These are phyloP conservation scores for Epizoanthus illoricatus DNA, from an alignment of 92 coral and sea anemone species.

Conservation along the genomic window DNA sequence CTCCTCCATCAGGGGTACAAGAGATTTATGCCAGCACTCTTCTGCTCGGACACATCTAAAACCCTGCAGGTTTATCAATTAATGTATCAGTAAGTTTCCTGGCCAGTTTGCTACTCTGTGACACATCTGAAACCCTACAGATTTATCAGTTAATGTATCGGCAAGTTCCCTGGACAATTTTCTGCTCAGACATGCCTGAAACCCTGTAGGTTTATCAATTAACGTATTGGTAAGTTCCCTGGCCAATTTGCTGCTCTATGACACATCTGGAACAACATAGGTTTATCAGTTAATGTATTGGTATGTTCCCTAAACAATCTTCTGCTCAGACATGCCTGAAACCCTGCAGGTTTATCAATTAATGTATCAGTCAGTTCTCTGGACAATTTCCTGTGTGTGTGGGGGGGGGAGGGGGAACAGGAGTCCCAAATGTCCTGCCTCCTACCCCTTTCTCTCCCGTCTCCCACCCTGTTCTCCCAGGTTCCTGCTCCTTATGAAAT, in stretches of 20 bases:
- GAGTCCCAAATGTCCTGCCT: no score
- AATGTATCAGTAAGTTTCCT: not conserved
- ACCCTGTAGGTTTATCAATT: constrained; percentile 44
- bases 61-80: constrained; percentile 44
- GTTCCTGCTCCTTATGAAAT: no score
- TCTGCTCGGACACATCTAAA: constrained; percentile 60
- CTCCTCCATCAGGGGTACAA: constrained; percentile 69
- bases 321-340: no score
- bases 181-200: constrained; percentile 61
- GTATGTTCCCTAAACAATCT: not conserved
- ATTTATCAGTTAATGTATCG: not conserved
- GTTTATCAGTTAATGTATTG: not conserved
- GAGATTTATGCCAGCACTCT: constrained; percentile 73
- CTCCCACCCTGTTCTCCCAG: no score
- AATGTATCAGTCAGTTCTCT: no score
- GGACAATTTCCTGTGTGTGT: no score
- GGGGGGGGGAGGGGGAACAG: no score
- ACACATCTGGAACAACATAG: constrained; percentile 62
- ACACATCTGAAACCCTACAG: constrained; percentile 66
- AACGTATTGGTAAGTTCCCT: not conserved
- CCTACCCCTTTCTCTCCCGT: no score
- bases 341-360: no score
- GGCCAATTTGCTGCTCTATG: no score
- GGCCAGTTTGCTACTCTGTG: no score
- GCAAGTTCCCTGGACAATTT: constrained; percentile 34